phyloP scores from a whole-genome alignment of 2,797 vertebrate genomes.

The Cichlasoma orientale region DNA sequence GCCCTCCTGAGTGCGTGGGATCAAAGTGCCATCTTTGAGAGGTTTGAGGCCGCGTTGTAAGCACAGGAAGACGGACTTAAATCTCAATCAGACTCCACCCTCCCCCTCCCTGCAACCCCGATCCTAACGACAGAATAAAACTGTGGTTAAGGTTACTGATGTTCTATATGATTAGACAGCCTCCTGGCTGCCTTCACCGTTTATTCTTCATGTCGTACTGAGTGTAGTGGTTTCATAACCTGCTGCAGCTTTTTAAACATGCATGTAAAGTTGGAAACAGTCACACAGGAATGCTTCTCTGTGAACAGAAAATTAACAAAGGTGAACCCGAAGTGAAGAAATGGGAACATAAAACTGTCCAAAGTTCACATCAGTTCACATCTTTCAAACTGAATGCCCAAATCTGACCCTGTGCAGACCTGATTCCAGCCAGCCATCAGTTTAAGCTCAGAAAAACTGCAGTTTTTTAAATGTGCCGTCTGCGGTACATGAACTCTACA shows the following conservation, averaged over 20 bases:
- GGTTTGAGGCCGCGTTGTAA: conserved; percentile 30
- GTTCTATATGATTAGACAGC: conserved; percentile 45
- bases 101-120: conserved; percentile 24
- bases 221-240: conserved; percentile 10
- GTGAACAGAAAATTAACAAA: not conserved
- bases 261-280: not conserved
- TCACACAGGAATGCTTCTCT: not conserved
- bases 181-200: conserved; percentile 25
- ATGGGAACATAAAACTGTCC: too few species aligned
- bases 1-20: conserved; percentile 12
- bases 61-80: conserved; percentile 69
- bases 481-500: too few species aligned
- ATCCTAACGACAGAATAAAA: conserved; percentile 67
- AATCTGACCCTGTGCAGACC: not conserved
- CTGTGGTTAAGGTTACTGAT: conserved; percentile 59
- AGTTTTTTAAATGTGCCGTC: too few species aligned
- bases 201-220: not conserved
- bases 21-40: conserved; percentile 44
- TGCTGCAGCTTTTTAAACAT: not conserved
- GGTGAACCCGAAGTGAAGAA: not conserved
- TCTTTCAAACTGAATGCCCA: not conserved
- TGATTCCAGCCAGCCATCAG: not conserved
- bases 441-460: not conserved
- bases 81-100: conserved; percentile 65
- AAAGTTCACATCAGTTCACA: not conserved